Conservation (phyloP, 64 coral and sea anemone species). For the Hydrozoanthus tunicans region DNA sequence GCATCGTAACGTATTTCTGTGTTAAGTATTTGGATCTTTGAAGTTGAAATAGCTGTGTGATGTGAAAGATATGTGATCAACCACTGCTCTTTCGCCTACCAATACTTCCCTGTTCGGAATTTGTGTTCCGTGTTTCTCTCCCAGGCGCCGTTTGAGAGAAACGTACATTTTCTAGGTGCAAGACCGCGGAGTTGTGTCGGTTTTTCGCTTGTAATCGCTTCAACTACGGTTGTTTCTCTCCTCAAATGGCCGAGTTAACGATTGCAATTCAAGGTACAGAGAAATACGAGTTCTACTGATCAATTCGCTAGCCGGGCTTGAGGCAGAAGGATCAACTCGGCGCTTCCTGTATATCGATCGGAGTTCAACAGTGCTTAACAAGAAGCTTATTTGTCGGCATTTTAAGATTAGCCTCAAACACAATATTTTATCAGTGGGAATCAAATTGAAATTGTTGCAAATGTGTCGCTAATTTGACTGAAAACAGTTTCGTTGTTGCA, state of each 20-base stretch:
- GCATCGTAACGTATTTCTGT: neutral
- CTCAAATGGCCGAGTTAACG: neutral
- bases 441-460: constrained; percentile 35
- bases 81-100: constrained; percentile 7
- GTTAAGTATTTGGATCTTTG: neutral
- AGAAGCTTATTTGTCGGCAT: neutral
- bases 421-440: neutral
- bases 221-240: neutral
- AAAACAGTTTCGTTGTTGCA: neutral
- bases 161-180: neutral
- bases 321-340: neutral
- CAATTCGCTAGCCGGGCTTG: neutral
- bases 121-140: constrained; percentile 47
- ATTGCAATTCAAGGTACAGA: constrained; percentile 15
- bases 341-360: constrained; percentile 45
- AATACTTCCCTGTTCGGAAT: constrained; percentile 56
- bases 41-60: neutral
- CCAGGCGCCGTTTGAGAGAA: neutral
- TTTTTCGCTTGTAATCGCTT: constrained; percentile 2
- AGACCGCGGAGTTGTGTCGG: neutral
- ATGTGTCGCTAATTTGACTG: neutral
- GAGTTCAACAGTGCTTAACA: constrained; percentile 1
- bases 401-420: constrained; percentile 7
- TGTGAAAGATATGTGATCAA: neutral
- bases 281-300: neutral